Conservation (phyloP, 2,888 invertebrate species). For the Sarcophaga rosellei region DNA sequence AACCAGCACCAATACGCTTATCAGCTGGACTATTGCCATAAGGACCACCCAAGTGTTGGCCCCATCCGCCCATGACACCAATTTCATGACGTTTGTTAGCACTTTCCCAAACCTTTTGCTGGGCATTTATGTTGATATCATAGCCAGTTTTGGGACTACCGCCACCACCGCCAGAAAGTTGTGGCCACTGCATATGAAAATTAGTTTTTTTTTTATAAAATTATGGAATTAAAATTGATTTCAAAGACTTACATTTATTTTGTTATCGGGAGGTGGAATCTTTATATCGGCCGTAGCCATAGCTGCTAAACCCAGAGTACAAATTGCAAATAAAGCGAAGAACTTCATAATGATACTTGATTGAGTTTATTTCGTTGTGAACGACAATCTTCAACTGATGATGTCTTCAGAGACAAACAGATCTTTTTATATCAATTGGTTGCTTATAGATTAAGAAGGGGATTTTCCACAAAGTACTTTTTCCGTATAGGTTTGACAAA, state of each 20-base stretch:
- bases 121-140: slow-evolving; percentile 72
- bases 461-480: not conserved
- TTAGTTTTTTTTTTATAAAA: not conserved
- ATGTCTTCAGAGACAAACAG: not conserved
- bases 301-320: not conserved
- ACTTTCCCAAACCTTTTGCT: slow-evolving; percentile 76
- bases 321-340: not conserved
- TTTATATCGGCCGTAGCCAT: not conserved
- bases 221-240: not conserved
- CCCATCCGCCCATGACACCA: slow-evolving; percentile 74
- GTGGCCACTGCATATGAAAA: not conserved
- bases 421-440: not conserved
- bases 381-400: not conserved
- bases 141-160: slow-evolving; percentile 72
- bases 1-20: slow-evolving; percentile 70
- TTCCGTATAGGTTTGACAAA: no score
- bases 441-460: not conserved
- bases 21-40: slow-evolving; percentile 75
- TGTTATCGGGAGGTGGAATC: not conserved
- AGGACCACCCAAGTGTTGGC: slow-evolving; percentile 77
- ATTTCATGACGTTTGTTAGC: slow-evolving; percentile 74
- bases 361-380: not conserved
- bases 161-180: slow-evolving; percentile 71
- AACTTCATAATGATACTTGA: not conserved
- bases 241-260: not conserved